Conservation (phyloP, 2,113 vertebrate species). For the Eira barbara region DNA sequence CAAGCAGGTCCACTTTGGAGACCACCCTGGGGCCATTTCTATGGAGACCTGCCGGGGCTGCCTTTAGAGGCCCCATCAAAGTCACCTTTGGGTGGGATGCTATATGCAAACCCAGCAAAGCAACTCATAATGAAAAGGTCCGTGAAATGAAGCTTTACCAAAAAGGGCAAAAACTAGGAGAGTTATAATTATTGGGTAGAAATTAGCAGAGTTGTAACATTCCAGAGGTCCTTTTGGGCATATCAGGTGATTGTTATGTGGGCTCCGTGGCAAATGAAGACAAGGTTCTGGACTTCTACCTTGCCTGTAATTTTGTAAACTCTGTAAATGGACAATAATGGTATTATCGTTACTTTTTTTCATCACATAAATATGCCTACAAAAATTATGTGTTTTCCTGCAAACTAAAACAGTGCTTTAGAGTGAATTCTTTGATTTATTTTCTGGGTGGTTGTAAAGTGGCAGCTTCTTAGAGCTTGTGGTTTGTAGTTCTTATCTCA, state of each 20-base stretch:
- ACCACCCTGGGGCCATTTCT: slow-evolving; percentile 57
- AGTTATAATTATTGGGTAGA: not conserved
- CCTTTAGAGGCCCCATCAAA: not conserved
- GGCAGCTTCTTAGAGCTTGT: not conserved
- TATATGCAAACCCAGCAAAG: not conserved
- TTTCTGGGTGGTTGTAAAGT: not conserved
- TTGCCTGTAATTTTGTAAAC: not conserved
- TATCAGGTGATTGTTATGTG: not conserved
- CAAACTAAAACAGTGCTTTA: not conserved
- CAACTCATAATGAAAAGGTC: not conserved
- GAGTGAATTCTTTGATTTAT: not conserved
- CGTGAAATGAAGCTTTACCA: not conserved
- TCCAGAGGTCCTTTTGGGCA: not conserved
- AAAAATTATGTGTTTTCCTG: not conserved
- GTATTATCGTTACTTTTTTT: not conserved
- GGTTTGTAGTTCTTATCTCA: not conserved
- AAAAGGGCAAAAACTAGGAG: not conserved
- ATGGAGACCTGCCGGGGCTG: not conserved
- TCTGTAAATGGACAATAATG: not conserved
- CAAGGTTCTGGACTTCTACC: not conserved
- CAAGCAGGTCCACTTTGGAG: slow-evolving; percentile 37
- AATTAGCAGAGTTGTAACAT: not conserved
- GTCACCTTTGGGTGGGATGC: not conserved
- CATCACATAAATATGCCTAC: not conserved
- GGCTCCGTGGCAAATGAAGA: not conserved